These are phyloP conservation scores for Psittacula cyanocephala DNA, from an alignment of 2,113 vertebrate species.

Conservation along the genomic window DNA sequence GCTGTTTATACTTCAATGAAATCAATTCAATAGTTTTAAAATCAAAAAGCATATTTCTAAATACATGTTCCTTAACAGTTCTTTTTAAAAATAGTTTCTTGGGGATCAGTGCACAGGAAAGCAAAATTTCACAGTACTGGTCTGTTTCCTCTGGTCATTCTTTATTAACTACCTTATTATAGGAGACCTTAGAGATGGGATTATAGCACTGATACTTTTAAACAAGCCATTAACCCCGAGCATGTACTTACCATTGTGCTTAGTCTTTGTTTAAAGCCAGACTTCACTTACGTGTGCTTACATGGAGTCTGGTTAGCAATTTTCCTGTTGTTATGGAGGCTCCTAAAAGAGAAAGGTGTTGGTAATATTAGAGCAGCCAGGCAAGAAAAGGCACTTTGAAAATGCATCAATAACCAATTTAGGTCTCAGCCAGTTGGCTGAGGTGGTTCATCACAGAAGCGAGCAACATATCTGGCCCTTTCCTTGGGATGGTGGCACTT, in stretches of 20 bases:
- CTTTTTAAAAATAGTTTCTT: background rate
- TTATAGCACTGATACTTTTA: background rate
- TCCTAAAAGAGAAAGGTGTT: background rate
- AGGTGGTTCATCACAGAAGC: background rate
- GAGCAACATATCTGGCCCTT: background rate
- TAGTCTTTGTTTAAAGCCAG: background rate
- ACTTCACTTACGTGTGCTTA: background rate
- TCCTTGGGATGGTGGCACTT: background rate
- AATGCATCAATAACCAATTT: background rate
- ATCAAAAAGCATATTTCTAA: background rate
- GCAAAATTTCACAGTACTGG: background rate
- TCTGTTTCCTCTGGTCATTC: background rate
- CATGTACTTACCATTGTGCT: background rate
- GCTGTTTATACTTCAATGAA: background rate
- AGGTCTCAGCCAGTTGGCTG: background rate
- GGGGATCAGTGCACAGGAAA: background rate
- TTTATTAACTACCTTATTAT: background rate
- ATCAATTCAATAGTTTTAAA: background rate
- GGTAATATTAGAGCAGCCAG: background rate
- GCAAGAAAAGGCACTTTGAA: background rate
- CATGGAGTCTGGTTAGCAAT: background rate
- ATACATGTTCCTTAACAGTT: background rate
- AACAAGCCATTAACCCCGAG: background rate
- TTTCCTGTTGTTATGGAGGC: background rate
- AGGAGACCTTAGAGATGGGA: background rate